Base-by-base conservation (phyloP, 35 echinoderm and acorn worm species). In the Heliocidaris tuberculata region DNA sequence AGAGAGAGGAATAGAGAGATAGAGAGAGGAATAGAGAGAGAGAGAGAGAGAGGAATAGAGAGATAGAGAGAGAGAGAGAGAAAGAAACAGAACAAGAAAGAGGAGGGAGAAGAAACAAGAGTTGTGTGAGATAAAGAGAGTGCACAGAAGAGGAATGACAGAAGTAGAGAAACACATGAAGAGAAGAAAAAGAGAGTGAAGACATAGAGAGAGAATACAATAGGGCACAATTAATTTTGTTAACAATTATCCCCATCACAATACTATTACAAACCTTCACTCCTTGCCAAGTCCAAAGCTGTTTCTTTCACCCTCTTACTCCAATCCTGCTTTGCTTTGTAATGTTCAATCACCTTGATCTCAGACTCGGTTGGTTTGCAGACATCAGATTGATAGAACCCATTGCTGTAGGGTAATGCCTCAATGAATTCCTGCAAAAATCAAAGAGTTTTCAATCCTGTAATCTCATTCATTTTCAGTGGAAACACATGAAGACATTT, bases 301-400 rank as follows among this genome's bases (percentile, higher is more conserved):
- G 54, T 54, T 4, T 91, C 94, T 90, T 88, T 61, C 31, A 90
- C 95, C 6, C 94, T 94, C 29, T 94, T 94, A 32, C 48, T 31
- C 9, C 48, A 50, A 29, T 78, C 88, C 6, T 16, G 86, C 11
- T 88, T 65, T 85, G 31, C 49, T 60, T 86, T 96, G 88, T 92
- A 95, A 48, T 96, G 94, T 30, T 60, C 90, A n/a, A 96, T 94
- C 30, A 95, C 56, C 13, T 65, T 94, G 19, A 56, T 35, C 87
- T 96, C 94, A n/a, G 96, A 96, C 15, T 90, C n/a, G 24, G 31
- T 95, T 5, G 90, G 96, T 48, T 95, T 95, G 50, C 54, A 78
- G 11, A 30, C 24, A 27, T 94, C 30, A 10, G 88, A 95, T 11
- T 94, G 60, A 47, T 96, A 96, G 90, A 61, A 96, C 9, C 96